Evolutionary conservation across 2,797 vertebrate genomes (phyloP), one percentile per base, ranked within the genome.

Genomic region (Rhabdomys pumilio): DNA sequence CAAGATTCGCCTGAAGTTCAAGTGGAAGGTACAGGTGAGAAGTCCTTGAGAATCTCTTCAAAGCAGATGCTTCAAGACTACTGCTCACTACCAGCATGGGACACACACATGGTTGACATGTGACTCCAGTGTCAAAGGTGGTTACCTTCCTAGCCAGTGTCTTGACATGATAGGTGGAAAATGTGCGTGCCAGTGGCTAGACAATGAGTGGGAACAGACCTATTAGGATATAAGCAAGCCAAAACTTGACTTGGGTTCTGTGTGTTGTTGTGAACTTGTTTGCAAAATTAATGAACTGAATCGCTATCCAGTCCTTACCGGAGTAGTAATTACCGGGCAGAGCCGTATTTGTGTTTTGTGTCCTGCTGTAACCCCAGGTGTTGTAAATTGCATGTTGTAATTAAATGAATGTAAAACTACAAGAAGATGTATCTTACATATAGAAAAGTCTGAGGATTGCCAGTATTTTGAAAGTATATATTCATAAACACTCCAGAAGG

Each of bases 321-420:
- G 89, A 97, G 97, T 97, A 97, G 97, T 97, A 96, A 97, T 97
- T 98, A 87, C 95, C 91, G 50, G 97, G 94, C 91, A 97, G 96
- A 96, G 85, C 53, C 61, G 50, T 91, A 77, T 97, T 53, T n/a
- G 67, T 87, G 50, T 59, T 97, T 92, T 89, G 67, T 98, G 98
- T 98, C 94, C 97, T 97, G 97, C 65, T 91, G 93, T 98, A 98
- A 97, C 97, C 97, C 96, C 92, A 97, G 29, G 10, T 97, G 88
- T 98, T 97, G 94, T 98, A 97, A 98, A 96, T 96, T 98, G 76
- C 73, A 22, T 97, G 96, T 97, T 96, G 82, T 98, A 97, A 94
- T 90, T 3, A 96, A 91, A 95, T 77, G 91, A 97, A 80, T 87
- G 67, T 98, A 84, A 96, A 96, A 97, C 97, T 90, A 76, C 44